phyloP scores from a whole-genome alignment of 92 coral and sea anemone genomes.

The Plumapathes pennacea region DNA sequence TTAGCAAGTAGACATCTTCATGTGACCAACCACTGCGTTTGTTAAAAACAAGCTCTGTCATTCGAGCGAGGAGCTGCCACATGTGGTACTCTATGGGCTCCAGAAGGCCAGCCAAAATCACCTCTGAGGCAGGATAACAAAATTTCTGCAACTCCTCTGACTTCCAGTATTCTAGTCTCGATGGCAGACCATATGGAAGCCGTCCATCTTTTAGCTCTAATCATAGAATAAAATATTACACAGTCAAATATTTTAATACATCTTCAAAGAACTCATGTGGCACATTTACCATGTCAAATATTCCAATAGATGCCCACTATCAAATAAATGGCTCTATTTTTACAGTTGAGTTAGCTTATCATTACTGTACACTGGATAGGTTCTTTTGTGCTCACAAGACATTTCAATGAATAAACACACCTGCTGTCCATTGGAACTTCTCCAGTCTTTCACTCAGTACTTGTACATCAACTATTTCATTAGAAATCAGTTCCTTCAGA shows the following conservation, averaged over 20 bases:
- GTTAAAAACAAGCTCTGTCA: slow-evolving; percentile 21
- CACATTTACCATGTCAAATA: too few species aligned
- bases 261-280: too few species aligned
- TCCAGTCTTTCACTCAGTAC: slow-evolving; percentile 35
- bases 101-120: slow-evolving; percentile 39
- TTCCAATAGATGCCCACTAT: too few species aligned
- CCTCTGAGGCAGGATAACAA: slow-evolving; percentile 34
- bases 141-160: slow-evolving; percentile 55
- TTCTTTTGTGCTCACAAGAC: neutral
- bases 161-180: slow-evolving; percentile 42
- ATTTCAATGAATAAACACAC: slow-evolving; percentile 5
- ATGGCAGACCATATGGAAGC: slow-evolving; percentile 10
- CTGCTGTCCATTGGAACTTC: slow-evolving; percentile 64
- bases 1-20: slow-evolving; percentile 20
- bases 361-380: neutral
- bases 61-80: slow-evolving; percentile 17
- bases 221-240: neutral
- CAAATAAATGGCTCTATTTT: too few species aligned
- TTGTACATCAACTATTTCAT: slow-evolving; percentile 49
- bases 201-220: slow-evolving; percentile 21
- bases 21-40: slow-evolving; percentile 13
- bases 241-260: too few species aligned
- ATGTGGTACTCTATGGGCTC: slow-evolving; percentile 14
- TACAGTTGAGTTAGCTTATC: too few species aligned
- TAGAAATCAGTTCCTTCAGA: slow-evolving; percentile 30